Evolutionary conservation across 2,888 invertebrate genomes (phyloP).

Genomic region (Listrodromus nycthemerus): DNA sequence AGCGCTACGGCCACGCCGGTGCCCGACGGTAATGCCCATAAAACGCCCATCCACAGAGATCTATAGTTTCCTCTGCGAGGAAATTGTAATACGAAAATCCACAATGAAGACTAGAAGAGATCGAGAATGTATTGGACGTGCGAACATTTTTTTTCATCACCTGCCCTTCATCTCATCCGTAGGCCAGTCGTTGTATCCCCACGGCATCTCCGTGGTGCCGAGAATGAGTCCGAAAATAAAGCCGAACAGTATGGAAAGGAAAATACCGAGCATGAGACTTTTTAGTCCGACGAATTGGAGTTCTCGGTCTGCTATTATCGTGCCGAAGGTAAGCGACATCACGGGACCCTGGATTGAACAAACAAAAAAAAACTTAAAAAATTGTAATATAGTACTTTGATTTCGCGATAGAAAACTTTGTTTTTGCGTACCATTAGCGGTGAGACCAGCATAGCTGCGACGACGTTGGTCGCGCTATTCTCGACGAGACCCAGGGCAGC

Average conservation of each 20-base stretch:
- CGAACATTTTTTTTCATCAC: constrained; percentile 82
- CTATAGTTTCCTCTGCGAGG: constrained; percentile 88
- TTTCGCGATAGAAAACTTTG: neutral
- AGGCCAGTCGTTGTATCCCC: constrained; percentile 91
- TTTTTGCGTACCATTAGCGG: constrained; percentile 87
- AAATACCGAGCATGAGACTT: constrained; percentile 89
- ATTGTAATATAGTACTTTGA: too few relatives aligned
- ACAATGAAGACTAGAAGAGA: neutral
- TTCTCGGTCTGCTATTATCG: constrained; percentile 90
- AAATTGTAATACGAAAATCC: constrained; percentile 27
- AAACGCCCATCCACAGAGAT: constrained; percentile 90
- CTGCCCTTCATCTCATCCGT: constrained; percentile 92
- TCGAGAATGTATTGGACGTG: neutral
- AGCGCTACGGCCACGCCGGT: constrained; percentile 94
- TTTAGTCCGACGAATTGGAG: constrained; percentile 90
- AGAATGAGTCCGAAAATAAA: constrained; percentile 91
- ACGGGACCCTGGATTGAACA: constrained; percentile 89
- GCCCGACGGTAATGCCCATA: constrained; percentile 91
- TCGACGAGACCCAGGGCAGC: constrained; percentile 94
- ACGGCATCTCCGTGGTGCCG: constrained; percentile 91
- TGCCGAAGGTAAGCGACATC: constrained; percentile 94
- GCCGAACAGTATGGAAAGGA: constrained; percentile 91
- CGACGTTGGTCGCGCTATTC: constrained; percentile 93
- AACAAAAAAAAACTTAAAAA: neutral
- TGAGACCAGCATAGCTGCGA: constrained; percentile 91